Evolutionary conservation across 2,113 vertebrate genomes (phyloP).

Genomic region (Acrocephalus kingi): DNA sequence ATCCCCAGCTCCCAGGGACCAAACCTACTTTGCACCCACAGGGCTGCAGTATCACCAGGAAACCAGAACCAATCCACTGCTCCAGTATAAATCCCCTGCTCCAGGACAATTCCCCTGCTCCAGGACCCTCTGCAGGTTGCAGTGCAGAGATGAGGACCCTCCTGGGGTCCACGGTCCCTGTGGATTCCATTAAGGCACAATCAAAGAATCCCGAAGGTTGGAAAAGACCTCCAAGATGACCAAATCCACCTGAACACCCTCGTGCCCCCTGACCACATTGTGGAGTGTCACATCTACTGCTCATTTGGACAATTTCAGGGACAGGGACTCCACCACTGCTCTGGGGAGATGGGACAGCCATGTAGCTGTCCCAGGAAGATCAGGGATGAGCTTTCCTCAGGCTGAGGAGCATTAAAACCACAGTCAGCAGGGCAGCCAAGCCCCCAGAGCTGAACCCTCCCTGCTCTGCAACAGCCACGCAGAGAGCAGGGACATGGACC

Average conservation of each 20-base stretch:
- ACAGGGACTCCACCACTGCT: neutral
- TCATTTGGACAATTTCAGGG: neutral
- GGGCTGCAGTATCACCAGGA: neutral
- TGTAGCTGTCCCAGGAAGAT: neutral
- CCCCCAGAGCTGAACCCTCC: neutral
- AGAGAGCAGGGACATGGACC: neutral
- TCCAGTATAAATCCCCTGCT: neutral
- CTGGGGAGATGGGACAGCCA: neutral
- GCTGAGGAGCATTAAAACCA: neutral
- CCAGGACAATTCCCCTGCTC: neutral
- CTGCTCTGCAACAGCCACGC: neutral
- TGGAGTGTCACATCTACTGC: neutral
- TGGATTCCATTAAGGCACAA: neutral
- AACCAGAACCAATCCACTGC: neutral
- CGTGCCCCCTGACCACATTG: fast-evolving
- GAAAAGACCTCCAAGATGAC: neutral
- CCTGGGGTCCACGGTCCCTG: neutral
- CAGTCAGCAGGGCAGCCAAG: neutral
- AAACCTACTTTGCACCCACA: neutral
- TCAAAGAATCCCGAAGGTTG: neutral
- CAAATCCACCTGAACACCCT: neutral
- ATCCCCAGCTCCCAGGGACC: neutral
- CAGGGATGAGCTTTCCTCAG: neutral
- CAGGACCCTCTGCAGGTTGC: neutral
- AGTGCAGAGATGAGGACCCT: neutral